Evolutionary conservation across 2,797 vertebrate genomes (phyloP).

Genomic region (Taenioides sp.): DNA sequence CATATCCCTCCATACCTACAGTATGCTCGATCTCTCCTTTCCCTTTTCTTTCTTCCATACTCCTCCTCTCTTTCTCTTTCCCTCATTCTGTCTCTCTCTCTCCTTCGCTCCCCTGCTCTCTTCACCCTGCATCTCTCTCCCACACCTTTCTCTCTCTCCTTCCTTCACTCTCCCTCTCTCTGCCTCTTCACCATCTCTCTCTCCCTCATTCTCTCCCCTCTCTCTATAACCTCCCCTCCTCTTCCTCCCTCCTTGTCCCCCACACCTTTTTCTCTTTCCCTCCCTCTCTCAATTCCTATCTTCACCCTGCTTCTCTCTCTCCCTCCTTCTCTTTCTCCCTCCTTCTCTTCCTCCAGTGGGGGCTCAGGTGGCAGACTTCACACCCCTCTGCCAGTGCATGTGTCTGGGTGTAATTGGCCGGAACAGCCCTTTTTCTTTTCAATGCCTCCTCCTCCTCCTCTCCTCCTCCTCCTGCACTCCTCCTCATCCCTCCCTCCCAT

Average conservation of each 20-base stretch:
- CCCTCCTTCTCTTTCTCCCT: neutral
- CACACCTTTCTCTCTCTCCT: neutral
- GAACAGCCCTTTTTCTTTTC: conserved; percentile 54
- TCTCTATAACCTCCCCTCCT: fast-evolving
- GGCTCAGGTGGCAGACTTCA: conserved; percentile 83
- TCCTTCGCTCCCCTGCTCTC: neutral
- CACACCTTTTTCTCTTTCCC: neutral
- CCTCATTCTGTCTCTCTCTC: neutral
- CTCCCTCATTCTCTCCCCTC: neutral
- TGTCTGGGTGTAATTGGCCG: conserved; percentile 79
- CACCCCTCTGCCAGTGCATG: conserved; percentile 70
- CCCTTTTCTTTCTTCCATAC: neutral
- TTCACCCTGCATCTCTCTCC: no score
- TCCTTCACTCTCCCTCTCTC: neutral
- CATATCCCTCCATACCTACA: neutral
- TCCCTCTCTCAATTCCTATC: neutral
- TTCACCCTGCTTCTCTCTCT: neutral
- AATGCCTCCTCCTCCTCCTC: conserved; percentile 37
- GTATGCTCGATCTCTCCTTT: no score
- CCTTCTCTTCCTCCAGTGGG: conserved; percentile 43
- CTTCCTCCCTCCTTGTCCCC: neutral
- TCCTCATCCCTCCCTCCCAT: neutral
- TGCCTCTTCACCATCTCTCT: neutral
- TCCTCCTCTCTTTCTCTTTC: neutral
- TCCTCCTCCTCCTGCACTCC: conserved; percentile 6